A percentile compares a stretch with the other conserved stretches of the same genome.
Conservation (phyloP, 2,797 vertebrate species). For the Notoglanidium macrostoma region DNA sequence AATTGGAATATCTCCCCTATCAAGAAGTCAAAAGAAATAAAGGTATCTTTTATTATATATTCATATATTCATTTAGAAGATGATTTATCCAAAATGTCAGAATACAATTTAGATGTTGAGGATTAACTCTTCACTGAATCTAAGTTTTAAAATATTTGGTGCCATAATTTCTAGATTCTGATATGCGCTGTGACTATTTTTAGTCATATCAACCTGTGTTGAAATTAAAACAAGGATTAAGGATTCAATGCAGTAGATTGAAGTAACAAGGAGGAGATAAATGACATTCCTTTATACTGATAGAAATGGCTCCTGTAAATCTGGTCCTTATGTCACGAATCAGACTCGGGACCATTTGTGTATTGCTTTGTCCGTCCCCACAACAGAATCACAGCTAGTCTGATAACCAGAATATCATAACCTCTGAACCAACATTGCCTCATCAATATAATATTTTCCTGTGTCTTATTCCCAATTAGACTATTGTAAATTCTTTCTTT, state of each 20-base stretch:
- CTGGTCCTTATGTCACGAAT: neutral
- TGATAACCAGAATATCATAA: neutral
- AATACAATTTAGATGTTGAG: neutral
- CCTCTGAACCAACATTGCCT: neutral
- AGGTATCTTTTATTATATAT: conserved; percentile 66
- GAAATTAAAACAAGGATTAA: neutral
- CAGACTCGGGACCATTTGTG: neutral
- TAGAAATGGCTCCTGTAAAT: neutral
- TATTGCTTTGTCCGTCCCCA: too few species aligned
- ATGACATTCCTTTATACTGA: neutral
- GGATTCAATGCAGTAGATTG: neutral
- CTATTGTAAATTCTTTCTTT: neutral
- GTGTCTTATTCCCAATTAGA: neutral
- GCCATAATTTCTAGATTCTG: too few species aligned
- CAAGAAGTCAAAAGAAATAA: conserved; percentile 79
- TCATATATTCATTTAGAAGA: neutral
- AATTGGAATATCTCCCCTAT: conserved; percentile 86
- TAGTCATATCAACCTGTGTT: neutral
- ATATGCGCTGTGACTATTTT: too few species aligned
- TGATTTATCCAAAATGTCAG: neutral
- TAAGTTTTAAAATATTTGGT: neutral
- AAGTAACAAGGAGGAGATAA: neutral
- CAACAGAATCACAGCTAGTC: neutral
- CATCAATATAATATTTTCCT: neutral
- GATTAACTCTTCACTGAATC: neutral